These are phyloP conservation scores for Hirundichthys speculiger DNA, from an alignment of 2,113 vertebrate species.

Conservation along the genomic window DNA sequence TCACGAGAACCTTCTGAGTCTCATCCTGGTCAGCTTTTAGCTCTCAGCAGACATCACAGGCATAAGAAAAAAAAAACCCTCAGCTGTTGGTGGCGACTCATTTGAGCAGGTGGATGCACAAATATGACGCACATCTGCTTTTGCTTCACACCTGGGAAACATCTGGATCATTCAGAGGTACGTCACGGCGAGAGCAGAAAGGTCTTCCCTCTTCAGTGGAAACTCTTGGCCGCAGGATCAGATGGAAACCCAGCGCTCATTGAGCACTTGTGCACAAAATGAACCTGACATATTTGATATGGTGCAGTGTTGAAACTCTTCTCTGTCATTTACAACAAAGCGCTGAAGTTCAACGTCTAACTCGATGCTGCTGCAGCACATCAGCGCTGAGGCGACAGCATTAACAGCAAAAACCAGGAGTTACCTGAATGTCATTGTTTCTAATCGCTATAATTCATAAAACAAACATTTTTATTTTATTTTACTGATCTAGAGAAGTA, in stretches of 20 bases:
- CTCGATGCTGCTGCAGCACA: conserved; percentile 16
- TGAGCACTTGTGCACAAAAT: conserved; percentile 50
- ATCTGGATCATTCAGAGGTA: conserved; percentile 36
- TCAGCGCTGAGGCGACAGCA: conserved; percentile 12
- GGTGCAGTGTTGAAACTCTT: conserved; percentile 17
- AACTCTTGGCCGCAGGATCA: too few species aligned
- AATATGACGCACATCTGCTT: conserved; percentile 37
- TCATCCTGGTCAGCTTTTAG: too few species aligned
- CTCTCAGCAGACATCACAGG: too few species aligned
- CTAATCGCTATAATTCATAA: too few species aligned
- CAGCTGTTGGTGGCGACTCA: too few species aligned
- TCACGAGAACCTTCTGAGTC: too few species aligned
- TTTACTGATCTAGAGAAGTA: too few species aligned
- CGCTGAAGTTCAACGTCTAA: conserved; percentile 15
- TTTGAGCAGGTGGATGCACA: conserved; percentile 14
- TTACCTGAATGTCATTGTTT: not conserved
- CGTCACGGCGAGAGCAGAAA: conserved; percentile 38
- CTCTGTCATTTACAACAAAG: conserved; percentile 40
- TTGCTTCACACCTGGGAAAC: conserved; percentile 40
- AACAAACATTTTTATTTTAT: too few species aligned
- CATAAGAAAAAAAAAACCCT: too few species aligned
- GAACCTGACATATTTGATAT: conserved; percentile 35
- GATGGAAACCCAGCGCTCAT: conserved; percentile 28
- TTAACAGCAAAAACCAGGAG: conserved; percentile 2
- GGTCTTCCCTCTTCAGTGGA: too few species aligned